These are phyloP conservation scores for Malurus leucopterus DNA, from an alignment of 2,797 vertebrate species.

Conservation along the genomic window DNA sequence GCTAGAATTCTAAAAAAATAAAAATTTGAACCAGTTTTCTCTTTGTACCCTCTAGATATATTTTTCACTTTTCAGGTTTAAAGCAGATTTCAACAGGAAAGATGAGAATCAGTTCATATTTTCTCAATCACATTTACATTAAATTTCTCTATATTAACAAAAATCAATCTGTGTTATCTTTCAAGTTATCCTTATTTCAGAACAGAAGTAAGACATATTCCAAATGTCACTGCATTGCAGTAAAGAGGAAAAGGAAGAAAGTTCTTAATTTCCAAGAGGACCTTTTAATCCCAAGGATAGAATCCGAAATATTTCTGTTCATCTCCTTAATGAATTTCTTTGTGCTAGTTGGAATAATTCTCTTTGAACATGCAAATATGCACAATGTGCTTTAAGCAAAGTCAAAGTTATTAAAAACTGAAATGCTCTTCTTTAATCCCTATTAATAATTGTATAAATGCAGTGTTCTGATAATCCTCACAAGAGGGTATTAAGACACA, in stretches of 20 bases:
- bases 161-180: neutral
- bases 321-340: constrained; percentile 13
- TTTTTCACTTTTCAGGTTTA: neutral
- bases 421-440: constrained; percentile 41
- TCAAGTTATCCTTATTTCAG: neutral
- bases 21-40: neutral
- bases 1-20: neutral
- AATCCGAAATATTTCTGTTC: neutral
- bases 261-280: neutral
- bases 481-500: constrained; percentile 35
- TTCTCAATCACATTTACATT: neutral
- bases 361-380: neutral
- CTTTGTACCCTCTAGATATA: neutral
- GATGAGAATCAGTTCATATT: neutral
- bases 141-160: neutral
- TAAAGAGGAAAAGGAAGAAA: neutral
- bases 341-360: neutral
- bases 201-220: neutral
- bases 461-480: constrained; percentile 35
- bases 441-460: constrained; percentile 26
- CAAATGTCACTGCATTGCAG: neutral
- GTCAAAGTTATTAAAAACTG: constrained; percentile 33
- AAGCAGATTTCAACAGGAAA: neutral
- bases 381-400: constrained; percentile 2
- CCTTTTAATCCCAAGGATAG: neutral